These are phyloP conservation scores for Synodontis membranacea DNA, from an alignment of 2,113 vertebrate genomes.

Conservation along the genomic window DNA sequence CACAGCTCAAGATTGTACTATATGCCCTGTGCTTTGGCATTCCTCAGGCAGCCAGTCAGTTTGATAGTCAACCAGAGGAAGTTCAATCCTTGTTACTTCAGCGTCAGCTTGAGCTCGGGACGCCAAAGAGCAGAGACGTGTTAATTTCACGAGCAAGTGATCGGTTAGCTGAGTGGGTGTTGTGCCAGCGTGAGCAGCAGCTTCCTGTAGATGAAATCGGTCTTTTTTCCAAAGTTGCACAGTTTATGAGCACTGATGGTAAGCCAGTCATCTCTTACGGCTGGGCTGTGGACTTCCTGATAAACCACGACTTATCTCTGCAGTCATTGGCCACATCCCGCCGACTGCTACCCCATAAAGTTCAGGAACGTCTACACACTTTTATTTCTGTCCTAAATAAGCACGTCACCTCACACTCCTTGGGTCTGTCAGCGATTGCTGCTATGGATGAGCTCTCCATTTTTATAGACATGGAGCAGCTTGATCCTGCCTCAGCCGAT, in stretches of 20 bases:
- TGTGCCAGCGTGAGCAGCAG: constrained; percentile 80
- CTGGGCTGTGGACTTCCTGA: constrained; percentile 82
- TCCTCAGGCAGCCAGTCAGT: constrained; percentile 75
- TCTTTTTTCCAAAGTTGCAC: constrained; percentile 78
- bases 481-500: constrained; percentile 55
- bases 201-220: constrained; percentile 79
- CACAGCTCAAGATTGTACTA: constrained; percentile 75
- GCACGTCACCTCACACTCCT: constrained; percentile 72
- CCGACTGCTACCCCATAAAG: constrained; percentile 67
- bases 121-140: constrained; percentile 54
- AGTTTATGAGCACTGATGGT: constrained; percentile 67
- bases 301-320: constrained; percentile 74
- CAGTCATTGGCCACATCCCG: constrained; percentile 69
- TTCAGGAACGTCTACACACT: constrained; percentile 67
- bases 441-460: constrained; percentile 80
- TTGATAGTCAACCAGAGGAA: constrained; percentile 66
- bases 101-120: constrained; percentile 54
- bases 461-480: constrained; percentile 74
- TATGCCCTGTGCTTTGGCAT: constrained; percentile 78
- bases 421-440: constrained; percentile 72
- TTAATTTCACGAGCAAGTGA: constrained; percentile 71
- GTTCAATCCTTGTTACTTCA: constrained; percentile 74
- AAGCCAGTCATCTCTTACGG: constrained; percentile 76
- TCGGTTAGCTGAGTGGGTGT: constrained; percentile 79
- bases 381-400: constrained; percentile 78